Evolutionary conservation across 2,888 invertebrate genomes (phyloP).

Genomic region (Heliconius hortense): DNA sequence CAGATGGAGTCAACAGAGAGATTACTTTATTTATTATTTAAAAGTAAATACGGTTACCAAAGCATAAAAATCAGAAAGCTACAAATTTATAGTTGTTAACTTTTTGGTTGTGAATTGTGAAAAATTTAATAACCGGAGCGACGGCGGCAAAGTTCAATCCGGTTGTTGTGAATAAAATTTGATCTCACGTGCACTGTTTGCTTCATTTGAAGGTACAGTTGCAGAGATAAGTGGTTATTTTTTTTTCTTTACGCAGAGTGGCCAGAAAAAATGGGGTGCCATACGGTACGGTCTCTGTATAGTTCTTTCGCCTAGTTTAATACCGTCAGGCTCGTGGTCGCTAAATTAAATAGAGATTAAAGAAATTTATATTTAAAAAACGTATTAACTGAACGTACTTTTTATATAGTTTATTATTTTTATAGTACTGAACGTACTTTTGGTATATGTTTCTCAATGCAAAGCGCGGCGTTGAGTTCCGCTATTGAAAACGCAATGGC

Average conservation of each 20-base stretch:
- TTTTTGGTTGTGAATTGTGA: neutral
- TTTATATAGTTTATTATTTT: too few relatives aligned
- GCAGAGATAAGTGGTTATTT: neutral
- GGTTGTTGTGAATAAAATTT: slow-evolving; percentile 24
- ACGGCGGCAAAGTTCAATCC: slow-evolving; percentile 5
- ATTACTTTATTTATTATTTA: slow-evolving; percentile 4
- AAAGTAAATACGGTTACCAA: neutral
- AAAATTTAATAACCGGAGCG: slow-evolving; percentile 17
- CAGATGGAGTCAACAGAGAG: neutral
- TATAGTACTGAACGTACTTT: too few relatives aligned
- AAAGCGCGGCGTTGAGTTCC: too few relatives aligned
- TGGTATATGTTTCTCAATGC: too few relatives aligned
- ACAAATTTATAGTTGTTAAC: slow-evolving; percentile 12
- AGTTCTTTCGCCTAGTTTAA: too few relatives aligned
- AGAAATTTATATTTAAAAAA: too few relatives aligned
- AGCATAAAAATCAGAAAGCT: neutral
- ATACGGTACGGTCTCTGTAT: too few relatives aligned
- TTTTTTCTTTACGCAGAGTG: neutral
- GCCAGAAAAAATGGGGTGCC: too few relatives aligned
- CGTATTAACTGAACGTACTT: too few relatives aligned
- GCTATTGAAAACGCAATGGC: too few relatives aligned
- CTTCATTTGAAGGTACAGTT: slow-evolving; percentile 11
- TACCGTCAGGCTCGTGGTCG: too few relatives aligned
- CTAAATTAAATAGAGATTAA: too few relatives aligned
- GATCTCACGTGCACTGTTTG: slow-evolving; percentile 26